Evolutionary conservation across 2,113 vertebrate species (phyloP).

Genomic region (Campylomormyrus numenius): DNA sequence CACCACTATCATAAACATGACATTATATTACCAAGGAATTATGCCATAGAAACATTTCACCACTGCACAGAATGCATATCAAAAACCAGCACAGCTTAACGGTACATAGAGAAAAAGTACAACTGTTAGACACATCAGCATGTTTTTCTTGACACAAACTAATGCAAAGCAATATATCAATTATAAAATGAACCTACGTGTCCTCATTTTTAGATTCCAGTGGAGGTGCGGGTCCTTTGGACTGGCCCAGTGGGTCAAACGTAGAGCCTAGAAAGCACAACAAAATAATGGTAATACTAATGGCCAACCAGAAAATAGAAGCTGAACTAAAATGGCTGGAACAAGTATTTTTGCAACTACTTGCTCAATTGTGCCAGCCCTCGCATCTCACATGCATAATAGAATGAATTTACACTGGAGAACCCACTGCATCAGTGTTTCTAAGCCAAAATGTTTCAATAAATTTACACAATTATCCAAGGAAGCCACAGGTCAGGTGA

Average conservation of each 20-base stretch:
- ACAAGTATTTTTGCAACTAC: background rate
- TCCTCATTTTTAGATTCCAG: conserved; percentile 82
- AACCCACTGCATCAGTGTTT: background rate
- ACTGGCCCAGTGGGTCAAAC: conserved; percentile 86
- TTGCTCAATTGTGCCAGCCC: background rate
- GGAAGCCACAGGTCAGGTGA: background rate
- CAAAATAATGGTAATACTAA: background rate
- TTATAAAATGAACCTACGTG: conserved; percentile 63
- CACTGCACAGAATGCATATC: background rate
- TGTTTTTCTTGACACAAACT: background rate
- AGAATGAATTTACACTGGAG: background rate
- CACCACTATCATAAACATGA: background rate
- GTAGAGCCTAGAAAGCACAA: conserved; percentile 63
- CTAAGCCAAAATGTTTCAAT: background rate
- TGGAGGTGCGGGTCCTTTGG: conserved; percentile 77
- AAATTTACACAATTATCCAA: background rate
- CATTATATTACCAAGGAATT: background rate
- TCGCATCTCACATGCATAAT: background rate
- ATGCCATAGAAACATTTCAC: background rate
- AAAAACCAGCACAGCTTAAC: background rate
- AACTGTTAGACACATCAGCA: background rate
- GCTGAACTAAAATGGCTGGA: background rate
- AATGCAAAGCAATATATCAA: background rate
- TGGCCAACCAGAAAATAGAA: background rate
- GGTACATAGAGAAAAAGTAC: background rate